Evolutionary conservation across 2,888 invertebrate species (phyloP).

Genomic region (Scelioninae gen. 1): DNA sequence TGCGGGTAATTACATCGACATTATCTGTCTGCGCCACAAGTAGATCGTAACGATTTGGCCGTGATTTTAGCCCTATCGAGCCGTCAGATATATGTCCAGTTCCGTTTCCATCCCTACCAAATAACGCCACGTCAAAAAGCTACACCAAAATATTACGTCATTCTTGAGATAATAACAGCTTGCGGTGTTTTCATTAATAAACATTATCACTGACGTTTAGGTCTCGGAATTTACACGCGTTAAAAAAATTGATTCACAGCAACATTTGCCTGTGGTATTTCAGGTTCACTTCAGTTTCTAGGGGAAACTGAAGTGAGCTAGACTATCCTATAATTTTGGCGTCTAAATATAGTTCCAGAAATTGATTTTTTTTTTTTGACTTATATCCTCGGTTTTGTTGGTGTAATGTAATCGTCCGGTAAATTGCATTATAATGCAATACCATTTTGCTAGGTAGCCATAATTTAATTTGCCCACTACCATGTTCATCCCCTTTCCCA

Average conservation of each 20-base stretch:
- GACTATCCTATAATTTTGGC: constrained; percentile 3
- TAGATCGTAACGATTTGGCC: constrained; percentile 67
- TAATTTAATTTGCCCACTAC: constrained; percentile 59
- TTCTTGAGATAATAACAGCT: constrained; percentile 35
- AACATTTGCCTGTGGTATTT: too few species aligned
- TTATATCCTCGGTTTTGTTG: neutral
- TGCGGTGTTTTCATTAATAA: constrained; percentile 28
- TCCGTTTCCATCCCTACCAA: constrained; percentile 52
- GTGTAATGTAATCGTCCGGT: constrained; percentile 22
- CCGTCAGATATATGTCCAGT: constrained; percentile 61
- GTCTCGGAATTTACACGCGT: too few species aligned
- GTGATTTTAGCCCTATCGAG: constrained; percentile 60
- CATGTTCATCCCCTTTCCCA: constrained; percentile 63
- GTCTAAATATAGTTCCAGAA: neutral
- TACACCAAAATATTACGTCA: constrained; percentile 41
- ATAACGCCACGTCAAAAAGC: constrained; percentile 42
- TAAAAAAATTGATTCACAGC: too few species aligned
- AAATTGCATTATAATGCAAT: constrained; percentile 48
- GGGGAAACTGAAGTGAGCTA: too few species aligned
- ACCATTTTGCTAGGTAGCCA: constrained; percentile 41
- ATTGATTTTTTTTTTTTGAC: too few species aligned
- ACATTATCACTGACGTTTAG: constrained; percentile 4
- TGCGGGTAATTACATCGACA: constrained; percentile 75
- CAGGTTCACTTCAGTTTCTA: too few species aligned
- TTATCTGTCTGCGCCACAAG: constrained; percentile 71